phyloP scores from a whole-genome alignment of 2,888 invertebrate species.

The Phaonia tiefii region DNA sequence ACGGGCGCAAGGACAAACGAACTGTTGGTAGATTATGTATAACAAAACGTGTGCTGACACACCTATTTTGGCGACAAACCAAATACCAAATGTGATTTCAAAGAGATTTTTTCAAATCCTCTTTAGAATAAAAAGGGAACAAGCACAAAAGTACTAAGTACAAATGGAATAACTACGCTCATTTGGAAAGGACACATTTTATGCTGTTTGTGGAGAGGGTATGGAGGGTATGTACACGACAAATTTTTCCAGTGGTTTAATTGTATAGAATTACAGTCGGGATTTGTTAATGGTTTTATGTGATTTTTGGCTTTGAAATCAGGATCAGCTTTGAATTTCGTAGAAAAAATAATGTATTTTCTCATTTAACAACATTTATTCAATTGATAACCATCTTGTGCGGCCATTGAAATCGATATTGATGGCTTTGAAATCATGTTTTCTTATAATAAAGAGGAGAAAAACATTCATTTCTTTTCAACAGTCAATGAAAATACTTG shows the following conservation, averaged over 20 bases:
- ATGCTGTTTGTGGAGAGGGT: neutral
- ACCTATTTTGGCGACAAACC: slow-evolving; percentile 40
- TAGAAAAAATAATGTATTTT: too few relatives aligned
- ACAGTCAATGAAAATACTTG: too few relatives aligned
- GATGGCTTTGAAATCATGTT: neutral
- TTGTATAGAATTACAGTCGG: slow-evolving; percentile 39
- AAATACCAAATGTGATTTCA: slow-evolving; percentile 23
- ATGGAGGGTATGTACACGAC: slow-evolving; percentile 5
- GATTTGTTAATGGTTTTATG: neutral
- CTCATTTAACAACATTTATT: slow-evolving; percentile 27
- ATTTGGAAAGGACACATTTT: slow-evolving; percentile 34
- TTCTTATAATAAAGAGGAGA: neutral
- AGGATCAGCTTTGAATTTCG: too few relatives aligned
- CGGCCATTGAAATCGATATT: too few relatives aligned
- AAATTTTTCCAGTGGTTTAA: slow-evolving; percentile 30
- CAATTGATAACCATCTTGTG: slow-evolving; percentile 28
- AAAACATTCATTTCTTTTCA: too few relatives aligned
- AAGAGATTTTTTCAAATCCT: slow-evolving; percentile 34
- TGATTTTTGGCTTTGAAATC: neutral
- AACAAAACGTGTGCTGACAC: slow-evolving; percentile 39
- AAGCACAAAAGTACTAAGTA: slow-evolving; percentile 8
- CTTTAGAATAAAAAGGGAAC: neutral
- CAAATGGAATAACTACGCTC: slow-evolving; percentile 31
- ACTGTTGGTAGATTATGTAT: neutral
- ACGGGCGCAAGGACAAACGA: neutral